Evolutionary conservation across 1,140 invertebrate species (phyloP).

Genomic region (Colletes gigas): DNA sequence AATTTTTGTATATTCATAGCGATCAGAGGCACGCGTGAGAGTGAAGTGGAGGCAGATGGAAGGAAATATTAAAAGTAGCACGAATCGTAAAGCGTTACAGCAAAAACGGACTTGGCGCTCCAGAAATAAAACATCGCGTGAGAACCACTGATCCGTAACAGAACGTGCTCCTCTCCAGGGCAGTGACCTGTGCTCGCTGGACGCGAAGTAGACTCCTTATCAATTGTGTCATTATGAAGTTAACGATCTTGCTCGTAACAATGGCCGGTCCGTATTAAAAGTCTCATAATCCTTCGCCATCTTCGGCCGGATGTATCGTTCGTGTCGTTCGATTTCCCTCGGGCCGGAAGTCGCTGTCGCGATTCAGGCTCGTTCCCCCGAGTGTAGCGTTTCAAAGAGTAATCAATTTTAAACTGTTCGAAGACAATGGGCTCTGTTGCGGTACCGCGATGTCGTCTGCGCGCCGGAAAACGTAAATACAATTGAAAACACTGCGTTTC

Average conservation of each 20-base stretch:
- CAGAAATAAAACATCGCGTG: conserved; percentile 29
- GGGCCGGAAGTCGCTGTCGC: conserved; percentile 57
- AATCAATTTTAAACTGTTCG: conserved; percentile 59
- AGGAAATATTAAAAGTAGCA: too few relatives aligned
- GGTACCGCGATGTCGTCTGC: not conserved
- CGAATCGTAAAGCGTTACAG: not conserved
- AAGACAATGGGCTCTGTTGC: conserved; percentile 28
- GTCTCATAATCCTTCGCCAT: conserved; percentile 59
- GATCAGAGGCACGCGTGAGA: too few relatives aligned
- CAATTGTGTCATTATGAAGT: conserved; percentile 71
- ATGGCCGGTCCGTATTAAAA: conserved; percentile 54
- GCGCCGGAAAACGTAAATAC: conserved; percentile 20
- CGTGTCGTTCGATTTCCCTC: conserved; percentile 61
- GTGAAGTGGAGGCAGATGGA: too few relatives aligned
- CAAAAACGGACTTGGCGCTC: not conserved
- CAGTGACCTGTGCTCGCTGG: conserved; percentile 57
- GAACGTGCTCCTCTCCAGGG: conserved; percentile 48
- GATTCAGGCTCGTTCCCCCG: conserved; percentile 31
- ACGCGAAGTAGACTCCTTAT: conserved; percentile 60
- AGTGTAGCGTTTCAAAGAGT: conserved; percentile 40
- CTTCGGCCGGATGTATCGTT: conserved; percentile 60
- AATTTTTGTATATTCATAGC: too few relatives aligned
- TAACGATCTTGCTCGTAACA: conserved; percentile 68
- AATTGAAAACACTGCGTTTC: conserved; percentile 3
- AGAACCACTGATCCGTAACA: conserved; percentile 59